Evolutionary conservation across 2,888 invertebrate genomes (phyloP), one percentile per base, ranked within the genome.

Genomic region (Hesperia comma): DNA sequence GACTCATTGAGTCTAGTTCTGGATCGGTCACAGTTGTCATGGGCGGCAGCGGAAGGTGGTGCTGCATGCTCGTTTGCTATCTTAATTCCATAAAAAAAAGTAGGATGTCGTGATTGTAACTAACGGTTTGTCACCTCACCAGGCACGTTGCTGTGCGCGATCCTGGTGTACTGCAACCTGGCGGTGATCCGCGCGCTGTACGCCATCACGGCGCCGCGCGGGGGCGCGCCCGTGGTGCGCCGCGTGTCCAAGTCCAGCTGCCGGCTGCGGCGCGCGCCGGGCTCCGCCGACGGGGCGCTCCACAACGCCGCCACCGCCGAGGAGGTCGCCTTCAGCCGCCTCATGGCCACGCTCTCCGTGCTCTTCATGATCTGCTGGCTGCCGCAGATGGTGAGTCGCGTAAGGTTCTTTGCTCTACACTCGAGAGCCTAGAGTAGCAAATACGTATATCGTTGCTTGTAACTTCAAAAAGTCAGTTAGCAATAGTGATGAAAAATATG

Each of bases 321-420:
- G 82, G 97, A 97, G 86, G 94, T 97, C 61, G 96, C 97, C 70
- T 97, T 98, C 86, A 97, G 97, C 74, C 94, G 96, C 76, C 93
- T 97, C 53, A 97, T 97, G 97, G 96, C 96, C 1, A 94, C 95
- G 61, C 94, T 98, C 51, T 97, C 97, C 72, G 94, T 97, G 71
- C 95, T 96, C 33, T 97, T 97, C 84, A 95, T 97, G 78, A 88
- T 96, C 53, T 97, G 97, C 87, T 98, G 97, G 97, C 93, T 97
- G 89, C 97, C 97, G 26, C 97, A 97, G 87, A 95, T 97, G 96
- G 97, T 97, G 81, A 93, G 92, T 71, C 19, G 33, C n/a, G n/a
- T n/a, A n/a, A n/a, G n/a, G n/a, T n/a, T n/a, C n/a, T n/a, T n/a
- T n/a, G n/a, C n/a, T n/a, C n/a, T n/a, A n/a, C n/a, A n/a, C n/a